Base-by-base conservation (phyloP, 2,888 invertebrate species). In the Eristalis tenax region DNA sequence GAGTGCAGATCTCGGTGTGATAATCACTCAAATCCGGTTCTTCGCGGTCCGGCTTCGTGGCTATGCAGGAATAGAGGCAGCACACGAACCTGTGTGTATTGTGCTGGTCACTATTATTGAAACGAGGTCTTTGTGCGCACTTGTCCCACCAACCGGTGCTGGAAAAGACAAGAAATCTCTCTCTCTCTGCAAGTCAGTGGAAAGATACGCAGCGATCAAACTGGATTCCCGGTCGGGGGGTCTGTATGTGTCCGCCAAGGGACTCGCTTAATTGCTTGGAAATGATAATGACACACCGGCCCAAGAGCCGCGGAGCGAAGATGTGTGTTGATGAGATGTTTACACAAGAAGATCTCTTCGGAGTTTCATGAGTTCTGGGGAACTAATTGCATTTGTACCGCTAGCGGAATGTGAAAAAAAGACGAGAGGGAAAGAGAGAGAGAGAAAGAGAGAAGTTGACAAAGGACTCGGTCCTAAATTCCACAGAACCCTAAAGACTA, bases 71-170 rank as follows among this genome's bases (percentile, higher is more conserved):
- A 13, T 38, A 13, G 1, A 38, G 40, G 28, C 61, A 61, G 57
- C 43, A 40, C 26, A 26, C 26, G 26, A 26, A 26, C 26, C 26
- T 26, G 26, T 22, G 15, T 6, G 43, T 13, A 32, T 40, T 15
- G 11, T 68, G 73, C 69, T 79, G 83, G 83, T 76, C 83, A 79
- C 76, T 80, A 76, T 76, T 83, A 87, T 80, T 83, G 87, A 79
- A 87, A 87, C 87, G 87, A 87, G 87, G 87, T 76, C 87, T 83
- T 80, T 79, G 64, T 79, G 79, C n/a, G n/a, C 74, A 81, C 74
- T 82, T 81, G 81, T 81, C 22, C 32, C 28, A 68, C 32, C n/a
- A 75, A 84, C 75, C 75, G 38, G 76, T 77, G 40, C 8, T 15
- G 59, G 35, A 22, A 69, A 26, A 64, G 68, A 74, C 59, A 35